Base-by-base conservation (phyloP, 1,140 invertebrate species). In the Arion vulgaris region DNA sequence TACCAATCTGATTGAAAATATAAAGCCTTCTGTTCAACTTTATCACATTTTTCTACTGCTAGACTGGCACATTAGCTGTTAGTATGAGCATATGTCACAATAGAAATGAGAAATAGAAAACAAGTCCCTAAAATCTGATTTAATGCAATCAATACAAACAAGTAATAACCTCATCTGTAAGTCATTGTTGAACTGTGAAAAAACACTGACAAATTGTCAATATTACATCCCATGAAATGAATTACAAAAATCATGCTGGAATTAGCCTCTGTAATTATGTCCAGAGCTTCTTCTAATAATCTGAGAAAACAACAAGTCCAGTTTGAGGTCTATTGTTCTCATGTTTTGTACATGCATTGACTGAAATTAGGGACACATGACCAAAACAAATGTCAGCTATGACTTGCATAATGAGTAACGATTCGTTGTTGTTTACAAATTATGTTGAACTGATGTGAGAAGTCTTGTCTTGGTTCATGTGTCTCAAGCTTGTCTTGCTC, bases 381-480 rank as follows among this genome's bases (percentile, higher is more conserved):
- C 45, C 9, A 9, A 57, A 57, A n/a, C 17, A 57, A 57, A 57
- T 9, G 45, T 49, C 26, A 57, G 53, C 26, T 66, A 28, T 28
- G 62, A 32, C 5, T 66, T 66, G 62, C 62, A 66, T 66, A 66
- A 66, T 66, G 62, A 57, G 62, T 13, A 66, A 66, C 9, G 62
- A 66, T 66, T 66, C 62, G 62, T 66, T 66, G 62, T 57, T 57
- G 53, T 2, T 9, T 4, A 11, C 53, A 57, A 11, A n/a, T 19
- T 5, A 57, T 57, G 26, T 19, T 66, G 62, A 32, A 1, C 28
- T 34, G 19, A 66, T 32, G 28, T 66, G 11, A 32, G 62, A 32
- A 66, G 28, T 32, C 19, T n/a, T 7, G n/a, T 32, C 17, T 66
- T 11, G 32, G n/a, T 66, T 17, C 28, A 34, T 17, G n/a, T 32